phyloP scores from a whole-genome alignment of 2,113 vertebrate species.

The Bos indicus region DNA sequence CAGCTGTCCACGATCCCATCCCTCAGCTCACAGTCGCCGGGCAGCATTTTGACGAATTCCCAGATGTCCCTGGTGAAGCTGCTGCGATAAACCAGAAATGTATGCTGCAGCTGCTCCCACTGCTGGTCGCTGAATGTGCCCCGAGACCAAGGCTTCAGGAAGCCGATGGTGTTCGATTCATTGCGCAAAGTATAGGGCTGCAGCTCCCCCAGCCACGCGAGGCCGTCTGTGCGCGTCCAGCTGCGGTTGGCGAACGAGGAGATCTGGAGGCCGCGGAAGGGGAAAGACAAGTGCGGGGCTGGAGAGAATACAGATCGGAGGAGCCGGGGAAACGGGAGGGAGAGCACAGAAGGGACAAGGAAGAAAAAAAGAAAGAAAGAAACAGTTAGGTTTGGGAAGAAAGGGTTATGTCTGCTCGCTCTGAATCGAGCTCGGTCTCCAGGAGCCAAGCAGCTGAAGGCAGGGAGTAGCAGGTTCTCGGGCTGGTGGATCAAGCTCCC shows the following conservation, averaged over 20 bases:
- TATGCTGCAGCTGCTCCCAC: neutral
- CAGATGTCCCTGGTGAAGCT: neutral
- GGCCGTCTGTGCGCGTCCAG: neutral
- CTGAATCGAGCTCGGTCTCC: neutral
- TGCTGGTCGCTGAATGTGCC: neutral
- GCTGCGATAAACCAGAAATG: neutral
- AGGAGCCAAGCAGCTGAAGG: accelerated
- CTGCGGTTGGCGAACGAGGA: constrained; percentile 7
- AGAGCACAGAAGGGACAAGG: neutral
- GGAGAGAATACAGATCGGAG: neutral
- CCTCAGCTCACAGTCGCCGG: constrained; percentile 2
- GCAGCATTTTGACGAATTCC: neutral
- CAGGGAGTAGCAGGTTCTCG: accelerated
- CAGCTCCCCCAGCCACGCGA: neutral
- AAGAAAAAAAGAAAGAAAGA: neutral
- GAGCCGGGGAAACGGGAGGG: neutral
- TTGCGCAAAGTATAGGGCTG: neutral
- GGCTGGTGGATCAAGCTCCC: accelerated
- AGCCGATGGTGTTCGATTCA: neutral
- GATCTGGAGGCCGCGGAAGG: neutral
- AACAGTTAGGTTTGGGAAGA: too few relatives aligned
- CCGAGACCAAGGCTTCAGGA: constrained; percentile 4
- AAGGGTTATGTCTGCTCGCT: accelerated
- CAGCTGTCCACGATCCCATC: neutral
- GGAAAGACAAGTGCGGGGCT: neutral